Base-by-base conservation (phyloP, 2,113 vertebrate genomes). In the Etheostoma spectabile region DNA sequence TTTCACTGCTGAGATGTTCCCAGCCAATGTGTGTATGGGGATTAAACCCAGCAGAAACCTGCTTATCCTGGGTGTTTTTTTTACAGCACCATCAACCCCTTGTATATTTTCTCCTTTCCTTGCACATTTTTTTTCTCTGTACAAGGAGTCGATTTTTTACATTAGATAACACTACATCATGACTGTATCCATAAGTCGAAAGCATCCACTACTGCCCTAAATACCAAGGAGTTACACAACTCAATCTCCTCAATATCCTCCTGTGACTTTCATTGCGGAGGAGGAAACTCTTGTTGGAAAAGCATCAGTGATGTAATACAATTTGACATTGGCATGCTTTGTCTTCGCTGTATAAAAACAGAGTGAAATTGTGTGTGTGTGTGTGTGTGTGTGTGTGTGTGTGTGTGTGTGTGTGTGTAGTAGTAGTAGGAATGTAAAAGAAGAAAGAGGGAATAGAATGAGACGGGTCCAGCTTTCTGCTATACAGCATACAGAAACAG, bases 151-250 rank as follows among this genome's bases (percentile, higher is more conserved):
- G 6, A 21, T 59, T 72, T 55, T 55, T 18, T 6, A 30, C 49
- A 30, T 51, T 14, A 71, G 38, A 52, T 42, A 35, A 53, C 59
- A 18, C 3, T 0, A 12, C 27, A 55, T 53, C 48, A 38, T 11
- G n/a, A 35, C 61, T 8, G 46, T 21, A 27, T 45, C 15, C 27
- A 38, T n/a, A 5, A 33, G 57, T 60, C 30, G 8, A 35, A 1
- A 56, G 65, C 42, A 5, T 66, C 30, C 75, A 72, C 86, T 83
- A 78, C 69, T 85, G 82, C 80, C 86, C 76, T 68, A 65, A 76
- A 91, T 84, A 72, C 68, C n/a, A 76, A 48, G 27, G 42, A 1
- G 65, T 86, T 87, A 89, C 2, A 49, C 84, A 85, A 88, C 77
- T 46, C 51, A 0, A 6, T 52, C 56, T 79, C 35, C 64, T 83